These are phyloP conservation scores for Seira sanloemensis DNA, from an alignment of 2,888 invertebrate species.

Conservation along the genomic window DNA sequence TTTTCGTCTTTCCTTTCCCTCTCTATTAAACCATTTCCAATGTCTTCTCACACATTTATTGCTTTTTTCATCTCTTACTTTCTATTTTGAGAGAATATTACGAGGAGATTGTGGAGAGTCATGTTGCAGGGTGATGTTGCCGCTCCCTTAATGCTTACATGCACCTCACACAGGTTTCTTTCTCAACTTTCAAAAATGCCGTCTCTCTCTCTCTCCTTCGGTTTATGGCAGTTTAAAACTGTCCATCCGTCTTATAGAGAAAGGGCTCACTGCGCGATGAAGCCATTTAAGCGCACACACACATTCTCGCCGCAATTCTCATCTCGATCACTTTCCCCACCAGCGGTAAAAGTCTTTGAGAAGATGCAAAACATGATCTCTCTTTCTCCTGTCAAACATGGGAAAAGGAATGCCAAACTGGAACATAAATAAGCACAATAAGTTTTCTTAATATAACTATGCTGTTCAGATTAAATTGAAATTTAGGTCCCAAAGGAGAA, in stretches of 20 bases:
- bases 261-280: background rate
- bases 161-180: background rate
- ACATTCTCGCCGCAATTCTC: conserved; percentile 41
- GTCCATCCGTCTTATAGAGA: conserved; percentile 16
- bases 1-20: too few species aligned
- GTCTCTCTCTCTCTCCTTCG: background rate
- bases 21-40: conserved; percentile 55
- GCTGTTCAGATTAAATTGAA: conserved; percentile 57
- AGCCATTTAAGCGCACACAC: conserved; percentile 8
- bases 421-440: conserved; percentile 43
- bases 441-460: conserved; percentile 46
- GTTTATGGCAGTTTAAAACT: conserved; percentile 28
- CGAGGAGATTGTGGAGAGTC: background rate
- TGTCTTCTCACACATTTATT: conserved; percentile 31
- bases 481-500: conserved; percentile 43
- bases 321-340: conserved; percentile 35
- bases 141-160: background rate
- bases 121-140: background rate
- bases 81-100: conserved; percentile 2
- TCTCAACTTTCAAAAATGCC: background rate
- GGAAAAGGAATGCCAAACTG: background rate
- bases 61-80: conserved; percentile 38
- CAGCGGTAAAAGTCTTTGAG: conserved; percentile 22
- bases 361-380: conserved; percentile 22
- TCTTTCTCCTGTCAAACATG: background rate